These are phyloP conservation scores for Spodoptera picta DNA, from an alignment of 2,888 invertebrate genomes.

Conservation along the genomic window DNA sequence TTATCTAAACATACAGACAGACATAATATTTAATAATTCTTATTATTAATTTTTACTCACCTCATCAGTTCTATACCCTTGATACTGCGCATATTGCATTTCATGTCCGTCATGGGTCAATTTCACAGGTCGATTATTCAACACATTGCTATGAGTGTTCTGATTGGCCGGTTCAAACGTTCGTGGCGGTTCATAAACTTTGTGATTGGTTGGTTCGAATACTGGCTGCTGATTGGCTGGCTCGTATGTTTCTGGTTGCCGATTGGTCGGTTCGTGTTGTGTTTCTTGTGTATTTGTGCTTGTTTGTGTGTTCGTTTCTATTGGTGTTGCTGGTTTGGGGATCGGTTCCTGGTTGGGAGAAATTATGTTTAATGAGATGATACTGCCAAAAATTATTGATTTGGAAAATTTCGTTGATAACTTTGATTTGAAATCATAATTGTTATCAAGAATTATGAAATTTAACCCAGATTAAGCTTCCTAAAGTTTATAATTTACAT, in stretches of 20 bases:
- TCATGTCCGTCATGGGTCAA: constrained; percentile 63
- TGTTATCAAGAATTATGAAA: too few species aligned
- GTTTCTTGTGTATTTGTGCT: constrained; percentile 26
- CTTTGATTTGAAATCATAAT: too few species aligned
- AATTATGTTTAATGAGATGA: too few species aligned
- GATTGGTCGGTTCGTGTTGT: constrained; percentile 57
- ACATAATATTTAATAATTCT: too few species aligned
- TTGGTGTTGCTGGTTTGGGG: constrained; percentile 41
- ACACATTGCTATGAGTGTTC: constrained; percentile 42
- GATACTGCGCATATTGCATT: constrained; percentile 62
- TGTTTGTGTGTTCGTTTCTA: constrained; percentile 27
- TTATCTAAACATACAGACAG: too few species aligned
- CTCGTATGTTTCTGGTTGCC: constrained; percentile 46
- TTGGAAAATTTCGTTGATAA: too few species aligned
- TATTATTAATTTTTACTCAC: constrained; percentile 39
- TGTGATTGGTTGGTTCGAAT: constrained; percentile 61
- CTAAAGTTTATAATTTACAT: too few species aligned
- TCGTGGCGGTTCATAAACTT: constrained; percentile 37
- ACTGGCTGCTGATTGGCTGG: constrained; percentile 46
- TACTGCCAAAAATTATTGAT: too few species aligned
- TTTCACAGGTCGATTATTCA: constrained; percentile 32
- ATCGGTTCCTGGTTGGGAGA: constrained; percentile 51
- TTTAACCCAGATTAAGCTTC: too few species aligned
- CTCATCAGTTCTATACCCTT: constrained; percentile 70
- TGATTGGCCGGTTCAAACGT: constrained; percentile 53